Evolutionary conservation across 2,888 invertebrate species (phyloP).

Genomic region (Orthonychiurus folsomi): DNA sequence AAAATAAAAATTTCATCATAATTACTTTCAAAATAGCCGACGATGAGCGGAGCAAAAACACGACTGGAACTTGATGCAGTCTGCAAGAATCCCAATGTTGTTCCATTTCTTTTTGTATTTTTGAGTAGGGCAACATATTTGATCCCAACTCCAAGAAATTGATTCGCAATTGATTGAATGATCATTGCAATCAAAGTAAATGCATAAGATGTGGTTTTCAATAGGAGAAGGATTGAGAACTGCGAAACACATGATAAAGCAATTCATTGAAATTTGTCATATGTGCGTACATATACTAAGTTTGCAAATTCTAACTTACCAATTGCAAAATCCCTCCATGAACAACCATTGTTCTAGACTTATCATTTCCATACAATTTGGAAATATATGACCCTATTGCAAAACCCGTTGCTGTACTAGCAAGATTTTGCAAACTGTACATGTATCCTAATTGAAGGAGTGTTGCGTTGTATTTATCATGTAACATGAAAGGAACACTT

Average conservation of each 20-base stretch:
- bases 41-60: not conserved
- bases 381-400: not conserved
- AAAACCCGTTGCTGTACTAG: not conserved
- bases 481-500: not conserved
- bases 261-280: not conserved
- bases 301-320: not conserved
- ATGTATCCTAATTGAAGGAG: not conserved
- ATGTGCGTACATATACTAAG: not conserved
- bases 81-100: not conserved
- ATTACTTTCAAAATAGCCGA: not conserved
- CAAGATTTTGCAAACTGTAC: not conserved
- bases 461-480: not conserved
- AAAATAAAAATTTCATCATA: not conserved
- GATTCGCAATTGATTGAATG: not conserved
- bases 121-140: not conserved
- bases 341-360: not conserved
- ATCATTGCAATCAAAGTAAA: not conserved
- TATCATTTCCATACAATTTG: not conserved
- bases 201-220: not conserved
- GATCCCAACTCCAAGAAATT: not conserved
- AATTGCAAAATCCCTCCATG: slow-evolving; percentile 5
- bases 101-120: not conserved
- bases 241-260: not conserved
- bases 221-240: not conserved
- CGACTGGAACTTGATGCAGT: slow-evolving; percentile 8